These are phyloP conservation scores for Glaucopsyche alexis DNA, from an alignment of 2,888 invertebrate species.

Conservation along the genomic window DNA sequence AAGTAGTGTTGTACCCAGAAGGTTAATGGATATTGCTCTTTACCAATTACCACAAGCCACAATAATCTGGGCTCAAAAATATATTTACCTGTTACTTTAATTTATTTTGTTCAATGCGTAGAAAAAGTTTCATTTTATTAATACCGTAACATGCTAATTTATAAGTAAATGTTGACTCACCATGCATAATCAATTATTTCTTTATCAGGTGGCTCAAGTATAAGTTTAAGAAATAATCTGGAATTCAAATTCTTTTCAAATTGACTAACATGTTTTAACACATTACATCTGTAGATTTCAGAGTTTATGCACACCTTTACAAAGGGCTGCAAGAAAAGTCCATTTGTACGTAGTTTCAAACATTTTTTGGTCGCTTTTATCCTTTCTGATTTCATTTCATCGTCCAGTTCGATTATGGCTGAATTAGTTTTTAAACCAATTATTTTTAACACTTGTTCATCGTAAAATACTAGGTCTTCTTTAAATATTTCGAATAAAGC, in stretches of 20 bases:
- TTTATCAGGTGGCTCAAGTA: slow-evolving; percentile 77
- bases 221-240: slow-evolving; percentile 64
- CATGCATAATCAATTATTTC: slow-evolving; percentile 86
- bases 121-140: not conserved
- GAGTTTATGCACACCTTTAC: slow-evolving; percentile 60
- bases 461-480: slow-evolving; percentile 51
- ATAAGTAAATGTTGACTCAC: slow-evolving; percentile 63
- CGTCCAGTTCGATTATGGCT: slow-evolving; percentile 43
- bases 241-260: slow-evolving; percentile 49
- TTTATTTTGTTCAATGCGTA: no score
- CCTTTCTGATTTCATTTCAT: slow-evolving; percentile 45
- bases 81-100: no score
- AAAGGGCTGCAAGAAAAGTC: slow-evolving; percentile 63
- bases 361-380: slow-evolving; percentile 43
- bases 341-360: slow-evolving; percentile 50
- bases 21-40: no score
- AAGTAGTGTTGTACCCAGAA: no score
- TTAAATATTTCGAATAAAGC: slow-evolving; percentile 59
- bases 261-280: slow-evolving; percentile 53
- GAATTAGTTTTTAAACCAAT: slow-evolving; percentile 51
- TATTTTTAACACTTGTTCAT: slow-evolving; percentile 50
- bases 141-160: not conserved
- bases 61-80: no score
- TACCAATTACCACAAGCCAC: no score
- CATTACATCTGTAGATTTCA: slow-evolving; percentile 55